phyloP scores from a whole-genome alignment of 2,888 invertebrate genomes.

The Caenorhabditis doughertyi region DNA sequence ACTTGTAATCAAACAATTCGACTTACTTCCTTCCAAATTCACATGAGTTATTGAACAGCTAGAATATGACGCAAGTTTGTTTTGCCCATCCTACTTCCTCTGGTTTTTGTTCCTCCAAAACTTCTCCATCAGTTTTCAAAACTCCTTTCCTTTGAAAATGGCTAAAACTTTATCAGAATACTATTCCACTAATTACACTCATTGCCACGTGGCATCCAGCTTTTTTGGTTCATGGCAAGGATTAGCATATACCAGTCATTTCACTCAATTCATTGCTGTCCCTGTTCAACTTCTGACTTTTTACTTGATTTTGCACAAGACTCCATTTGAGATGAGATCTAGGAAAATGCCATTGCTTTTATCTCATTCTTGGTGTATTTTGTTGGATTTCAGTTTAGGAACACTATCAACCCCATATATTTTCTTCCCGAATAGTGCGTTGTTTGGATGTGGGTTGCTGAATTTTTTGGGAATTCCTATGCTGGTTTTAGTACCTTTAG shows the following conservation, averaged over 20 bases:
- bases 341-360: neutral
- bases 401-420: slow-evolving; percentile 6
- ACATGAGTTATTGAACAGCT: too few species aligned
- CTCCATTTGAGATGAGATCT: neutral
- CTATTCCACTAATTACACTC: neutral
- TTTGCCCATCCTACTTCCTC: too few species aligned
- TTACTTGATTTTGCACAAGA: neutral
- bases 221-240: slow-evolving; percentile 6
- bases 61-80: too few species aligned
- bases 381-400: slow-evolving; percentile 2
- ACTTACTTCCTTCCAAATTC: too few species aligned
- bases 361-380: neutral
- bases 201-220: neutral
- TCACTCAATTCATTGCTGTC: neutral
- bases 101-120: too few species aligned
- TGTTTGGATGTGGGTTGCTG: neutral
- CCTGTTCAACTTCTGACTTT: slow-evolving; percentile 3
- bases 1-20: too few species aligned
- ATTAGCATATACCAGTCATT: slow-evolving; percentile 9
- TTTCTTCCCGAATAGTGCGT: neutral
- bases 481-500: neutral
- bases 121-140: too few species aligned
- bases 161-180: neutral
- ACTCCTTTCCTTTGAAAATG: too few species aligned
- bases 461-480: neutral